phyloP scores from a whole-genome alignment of 2,797 vertebrate genomes.

The Babyrousa celebensis region DNA sequence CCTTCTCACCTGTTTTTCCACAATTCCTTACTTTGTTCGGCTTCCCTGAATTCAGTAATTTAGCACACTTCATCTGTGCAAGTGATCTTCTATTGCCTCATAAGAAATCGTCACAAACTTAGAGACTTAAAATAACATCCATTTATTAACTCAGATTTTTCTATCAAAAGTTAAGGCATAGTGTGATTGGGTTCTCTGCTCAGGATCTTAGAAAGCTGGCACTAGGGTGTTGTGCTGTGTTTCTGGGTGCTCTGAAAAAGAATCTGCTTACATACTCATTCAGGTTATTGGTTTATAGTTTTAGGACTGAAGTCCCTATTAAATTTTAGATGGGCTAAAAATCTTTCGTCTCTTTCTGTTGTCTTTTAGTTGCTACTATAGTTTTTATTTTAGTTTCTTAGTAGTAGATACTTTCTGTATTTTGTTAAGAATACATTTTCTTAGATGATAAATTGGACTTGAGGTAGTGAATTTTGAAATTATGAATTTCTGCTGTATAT shows the following conservation, averaged over 20 bases:
- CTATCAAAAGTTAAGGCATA: background rate
- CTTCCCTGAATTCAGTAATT: background rate
- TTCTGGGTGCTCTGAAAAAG: background rate
- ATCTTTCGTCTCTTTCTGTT: background rate
- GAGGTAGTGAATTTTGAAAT: background rate
- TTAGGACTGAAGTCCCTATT: background rate
- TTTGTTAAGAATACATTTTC: constrained; percentile 2
- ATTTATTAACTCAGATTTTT: background rate
- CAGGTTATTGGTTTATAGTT: background rate
- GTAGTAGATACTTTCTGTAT: background rate
- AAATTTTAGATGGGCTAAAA: background rate
- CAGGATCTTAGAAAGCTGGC: background rate
- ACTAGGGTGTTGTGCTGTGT: background rate
- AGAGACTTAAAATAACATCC: background rate
- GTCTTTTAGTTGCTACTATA: background rate
- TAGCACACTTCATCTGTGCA: background rate
- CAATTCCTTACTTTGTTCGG: background rate
- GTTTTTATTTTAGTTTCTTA: background rate
- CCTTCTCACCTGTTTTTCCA: background rate
- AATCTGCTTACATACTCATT: background rate
- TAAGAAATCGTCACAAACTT: background rate
- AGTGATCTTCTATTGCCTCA: background rate
- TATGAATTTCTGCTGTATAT: background rate
- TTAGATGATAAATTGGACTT: background rate
- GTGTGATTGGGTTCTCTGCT: background rate